These are phyloP conservation scores for Melanerpes formicivorus DNA, from an alignment of 2,113 vertebrate genomes.

Conservation along the genomic window DNA sequence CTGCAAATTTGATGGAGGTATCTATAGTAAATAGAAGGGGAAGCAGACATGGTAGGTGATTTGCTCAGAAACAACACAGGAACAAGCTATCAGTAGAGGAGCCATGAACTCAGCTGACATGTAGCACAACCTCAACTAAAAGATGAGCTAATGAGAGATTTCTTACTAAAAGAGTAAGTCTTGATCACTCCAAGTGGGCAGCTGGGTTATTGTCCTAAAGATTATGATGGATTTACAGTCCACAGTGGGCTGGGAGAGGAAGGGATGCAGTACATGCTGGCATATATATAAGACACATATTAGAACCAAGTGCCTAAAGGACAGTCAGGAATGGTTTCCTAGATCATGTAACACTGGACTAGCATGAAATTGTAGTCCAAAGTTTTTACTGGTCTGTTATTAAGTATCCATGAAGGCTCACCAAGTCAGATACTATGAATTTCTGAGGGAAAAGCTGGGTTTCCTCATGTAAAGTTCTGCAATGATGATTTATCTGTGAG, in stretches of 20 bases:
- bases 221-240: background rate
- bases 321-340: background rate
- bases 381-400: background rate
- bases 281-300: background rate
- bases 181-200: background rate
- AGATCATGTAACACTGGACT: background rate
- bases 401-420: background rate
- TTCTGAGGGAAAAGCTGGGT: background rate
- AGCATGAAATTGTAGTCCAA: background rate
- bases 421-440: background rate
- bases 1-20: background rate
- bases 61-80: background rate
- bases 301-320: background rate
- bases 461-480: background rate
- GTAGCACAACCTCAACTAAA: background rate
- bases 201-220: background rate
- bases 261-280: background rate
- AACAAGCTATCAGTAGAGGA: background rate
- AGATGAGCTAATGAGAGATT: background rate
- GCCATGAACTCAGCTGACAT: background rate
- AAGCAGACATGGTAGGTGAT: accelerated
- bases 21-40: background rate
- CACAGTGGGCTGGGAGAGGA: background rate
- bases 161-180: background rate
- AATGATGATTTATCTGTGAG: background rate